phyloP scores from a whole-genome alignment of 2,113 vertebrate genomes.

The Coryphaenoides rupestris region DNA sequence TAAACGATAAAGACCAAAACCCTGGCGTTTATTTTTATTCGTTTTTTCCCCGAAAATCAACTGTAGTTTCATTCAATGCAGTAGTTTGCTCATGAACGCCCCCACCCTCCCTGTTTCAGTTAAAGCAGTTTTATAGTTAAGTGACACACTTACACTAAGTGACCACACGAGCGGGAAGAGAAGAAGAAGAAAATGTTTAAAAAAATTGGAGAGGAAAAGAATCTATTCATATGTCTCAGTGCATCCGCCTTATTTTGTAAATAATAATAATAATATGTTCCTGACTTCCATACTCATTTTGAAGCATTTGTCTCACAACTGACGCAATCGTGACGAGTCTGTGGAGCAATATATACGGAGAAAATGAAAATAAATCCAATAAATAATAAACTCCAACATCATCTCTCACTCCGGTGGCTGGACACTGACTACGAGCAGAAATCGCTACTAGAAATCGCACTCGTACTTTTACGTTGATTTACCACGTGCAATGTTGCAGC shows the following conservation, averaged over 20 bases:
- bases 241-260: slow-evolving; percentile 92
- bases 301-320: slow-evolving; percentile 48
- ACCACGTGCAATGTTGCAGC: slow-evolving; percentile 99
- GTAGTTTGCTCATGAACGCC: slow-evolving; percentile 55
- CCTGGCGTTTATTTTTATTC: slow-evolving; percentile 34
- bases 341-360: slow-evolving; percentile 22
- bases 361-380: neutral
- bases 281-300: slow-evolving; percentile 79
- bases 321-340: slow-evolving; percentile 33
- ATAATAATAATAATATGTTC: slow-evolving; percentile 89
- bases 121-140: neutral
- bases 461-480: slow-evolving; percentile 81
- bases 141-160: neutral
- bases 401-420: slow-evolving; percentile 3
- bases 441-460: slow-evolving; percentile 85
- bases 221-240: slow-evolving; percentile 75
- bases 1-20: slow-evolving; percentile 53
- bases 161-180: neutral
- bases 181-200: slow-evolving; percentile 68
- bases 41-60: slow-evolving; percentile 38
- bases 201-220: neutral
- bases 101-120: slow-evolving; percentile 1
- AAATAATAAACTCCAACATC: no score
- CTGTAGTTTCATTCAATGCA: slow-evolving; percentile 51
- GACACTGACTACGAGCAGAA: slow-evolving; percentile 56